Base-by-base conservation (phyloP, 2,888 invertebrate species). In the Nomada flava region DNA sequence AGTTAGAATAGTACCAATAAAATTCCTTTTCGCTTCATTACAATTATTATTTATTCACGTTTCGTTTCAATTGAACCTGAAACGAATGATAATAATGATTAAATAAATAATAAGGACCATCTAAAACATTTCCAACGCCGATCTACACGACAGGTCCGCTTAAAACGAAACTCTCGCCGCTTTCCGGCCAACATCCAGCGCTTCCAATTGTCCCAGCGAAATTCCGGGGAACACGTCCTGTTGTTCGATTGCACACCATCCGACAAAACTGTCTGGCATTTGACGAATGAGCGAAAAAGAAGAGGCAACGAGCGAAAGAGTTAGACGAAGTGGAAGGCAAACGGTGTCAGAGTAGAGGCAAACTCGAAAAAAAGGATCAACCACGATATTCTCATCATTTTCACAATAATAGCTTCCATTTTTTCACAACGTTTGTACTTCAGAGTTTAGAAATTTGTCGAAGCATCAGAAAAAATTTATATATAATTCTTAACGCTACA, bases 231-330 rank as follows among this genome's bases (percentile, higher is more conserved):
- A 36, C 63, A 53, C 53, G 62, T 52, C 62, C 13, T 18, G 69
- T 44, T 68, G 42, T n/a, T 23, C 68, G 55, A 55, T 68, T 57
- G 18, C 55, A 4, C 47, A 44, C 23, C 57, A 20, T 23, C 36
- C 55, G 26, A 18, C 44, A 44, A 63, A 76, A 63, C 47, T n/a
- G 18, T 23, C 23, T 15, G 29, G 11, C 36, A 13, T 72, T 69
- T 76, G 69, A 76, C 69, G 59, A 64, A 70, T 26, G 69, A 69
- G 52, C 64, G n/a, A 18, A 64, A 52, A 44, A 26, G 29, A 11
- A 57, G n/a, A n/a, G 9, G 47, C 44, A 11, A 52, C 5, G 57
- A 29, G 53, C n/a, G 57, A 20, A 2, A 20, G 7, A 44, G 23
- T n/a, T 11, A 20, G 47, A 18, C 47, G 15, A 29, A 26, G 23